Percentiles rank a stretch among this genome's conserved stretches.
These are phyloP conservation scores for Phyllostomus hastatus DNA, from an alignment of 2,113 vertebrate genomes.

Conservation along the genomic window DNA sequence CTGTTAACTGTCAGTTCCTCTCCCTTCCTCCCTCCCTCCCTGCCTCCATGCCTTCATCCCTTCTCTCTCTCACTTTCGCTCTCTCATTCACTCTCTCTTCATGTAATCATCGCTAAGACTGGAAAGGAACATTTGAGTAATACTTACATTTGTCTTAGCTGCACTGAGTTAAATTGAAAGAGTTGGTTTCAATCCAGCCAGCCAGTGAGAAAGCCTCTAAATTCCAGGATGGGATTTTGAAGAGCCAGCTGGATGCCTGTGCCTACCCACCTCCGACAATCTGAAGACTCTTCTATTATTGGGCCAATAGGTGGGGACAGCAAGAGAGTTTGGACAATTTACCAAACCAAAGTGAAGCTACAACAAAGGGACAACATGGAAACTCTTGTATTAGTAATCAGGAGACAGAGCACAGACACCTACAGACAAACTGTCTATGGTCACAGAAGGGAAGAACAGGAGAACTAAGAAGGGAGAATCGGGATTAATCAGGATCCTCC, in stretches of 20 bases:
- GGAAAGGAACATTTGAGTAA: neutral
- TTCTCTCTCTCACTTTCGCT: neutral
- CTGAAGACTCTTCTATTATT: neutral
- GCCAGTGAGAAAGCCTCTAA: neutral
- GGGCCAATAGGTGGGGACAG: neutral
- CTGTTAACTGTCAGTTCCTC: neutral
- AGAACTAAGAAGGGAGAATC: neutral
- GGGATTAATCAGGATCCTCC: neutral
- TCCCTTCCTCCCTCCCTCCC: accelerated
- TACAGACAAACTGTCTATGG: neutral
- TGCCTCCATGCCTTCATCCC: neutral
- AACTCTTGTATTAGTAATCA: neutral
- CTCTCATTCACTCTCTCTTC: neutral
- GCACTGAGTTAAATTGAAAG: neutral
- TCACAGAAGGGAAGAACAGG: neutral
- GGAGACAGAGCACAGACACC: neutral
- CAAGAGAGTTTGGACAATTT: neutral
- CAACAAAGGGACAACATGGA: neutral
- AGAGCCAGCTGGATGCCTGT: neutral
- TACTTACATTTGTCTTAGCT: neutral
- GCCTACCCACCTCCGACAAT: too few species aligned
- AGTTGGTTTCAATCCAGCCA: neutral
- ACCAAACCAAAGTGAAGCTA: neutral
- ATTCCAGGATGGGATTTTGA: neutral
- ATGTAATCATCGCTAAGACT: neutral